Percentiles rank a stretch among this genome's conserved stretches.
phyloP scores from a whole-genome alignment of 2,797 vertebrate species.

The Pangasius larnaudii region DNA sequence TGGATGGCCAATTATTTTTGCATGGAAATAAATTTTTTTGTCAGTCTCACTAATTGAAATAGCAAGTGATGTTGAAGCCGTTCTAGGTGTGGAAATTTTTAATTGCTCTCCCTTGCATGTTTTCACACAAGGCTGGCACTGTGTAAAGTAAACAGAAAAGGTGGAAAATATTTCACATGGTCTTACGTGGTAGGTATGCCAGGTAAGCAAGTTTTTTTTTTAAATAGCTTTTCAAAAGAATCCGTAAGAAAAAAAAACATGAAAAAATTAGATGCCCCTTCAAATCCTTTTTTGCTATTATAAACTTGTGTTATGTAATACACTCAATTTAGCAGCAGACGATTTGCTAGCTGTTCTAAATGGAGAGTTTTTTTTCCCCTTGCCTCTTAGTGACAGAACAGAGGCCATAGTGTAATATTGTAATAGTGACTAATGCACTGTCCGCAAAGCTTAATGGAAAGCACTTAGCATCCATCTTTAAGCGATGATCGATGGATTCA shows the following conservation, averaged over 20 bases:
- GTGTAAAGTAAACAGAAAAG: slow-evolving; percentile 44
- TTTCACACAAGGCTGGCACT: slow-evolving; percentile 46
- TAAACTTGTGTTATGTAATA: slow-evolving; percentile 32
- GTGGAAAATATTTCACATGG: neutral
- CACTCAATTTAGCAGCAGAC: slow-evolving; percentile 16
- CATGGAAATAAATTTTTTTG: slow-evolving; percentile 59
- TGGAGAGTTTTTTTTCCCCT: slow-evolving; percentile 2
- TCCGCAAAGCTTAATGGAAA: slow-evolving; percentile 65
- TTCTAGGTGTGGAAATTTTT: slow-evolving; percentile 54
- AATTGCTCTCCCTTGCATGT: slow-evolving; percentile 53
- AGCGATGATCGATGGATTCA: slow-evolving; percentile 58
- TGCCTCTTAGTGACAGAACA: slow-evolving; percentile 25
- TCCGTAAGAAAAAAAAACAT: neutral
- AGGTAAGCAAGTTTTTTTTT: neutral
- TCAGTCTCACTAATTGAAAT: slow-evolving; percentile 54
- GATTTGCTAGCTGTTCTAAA: slow-evolving; percentile 32
- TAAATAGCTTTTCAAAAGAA: neutral
- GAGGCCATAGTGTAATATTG: slow-evolving; percentile 24
- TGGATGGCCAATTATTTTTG: slow-evolving; percentile 59
- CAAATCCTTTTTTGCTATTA: neutral
- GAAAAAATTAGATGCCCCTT: slow-evolving; percentile 14
- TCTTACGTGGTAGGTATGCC: neutral
- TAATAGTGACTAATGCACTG: slow-evolving; percentile 66
- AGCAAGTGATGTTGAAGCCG: slow-evolving; percentile 45
- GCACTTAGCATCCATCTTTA: slow-evolving; percentile 63